These are phyloP conservation scores for Ophioninae sp. DNA, from an alignment of 2,888 invertebrate genomes.

Conservation along the genomic window DNA sequence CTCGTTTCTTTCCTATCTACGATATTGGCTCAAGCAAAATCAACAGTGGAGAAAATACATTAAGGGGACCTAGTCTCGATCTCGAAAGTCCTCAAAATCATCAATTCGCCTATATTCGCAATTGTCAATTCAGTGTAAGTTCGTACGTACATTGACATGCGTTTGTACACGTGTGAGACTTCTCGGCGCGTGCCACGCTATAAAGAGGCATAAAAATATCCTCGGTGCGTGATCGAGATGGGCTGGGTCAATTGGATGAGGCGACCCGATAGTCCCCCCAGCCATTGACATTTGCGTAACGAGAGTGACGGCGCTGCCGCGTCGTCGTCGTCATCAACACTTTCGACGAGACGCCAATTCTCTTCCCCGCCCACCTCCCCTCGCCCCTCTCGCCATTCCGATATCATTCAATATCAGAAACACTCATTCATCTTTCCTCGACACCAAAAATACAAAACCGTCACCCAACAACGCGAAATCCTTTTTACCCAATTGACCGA, in stretches of 20 bases:
- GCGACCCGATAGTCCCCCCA: slow-evolving; percentile 72
- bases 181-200: slow-evolving; percentile 79
- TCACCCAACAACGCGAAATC: slow-evolving; percentile 46
- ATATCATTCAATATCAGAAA: slow-evolving; percentile 34
- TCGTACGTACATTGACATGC: not conserved
- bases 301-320: slow-evolving; percentile 29
- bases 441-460: slow-evolving; percentile 13
- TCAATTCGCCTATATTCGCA: not conserved
- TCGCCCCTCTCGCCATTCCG: slow-evolving; percentile 36
- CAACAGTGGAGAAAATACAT: too few relatives aligned
- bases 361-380: not conserved
- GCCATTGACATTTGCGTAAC: slow-evolving; percentile 73
- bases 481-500: slow-evolving; percentile 36
- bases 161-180: slow-evolving; percentile 59
- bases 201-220: slow-evolving; percentile 73
- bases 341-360: slow-evolving; percentile 27
- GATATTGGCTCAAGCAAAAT: too few relatives aligned
- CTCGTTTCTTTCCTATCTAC: slow-evolving; percentile 34
- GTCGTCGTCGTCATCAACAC: slow-evolving; percentile 50
- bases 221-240: slow-evolving; percentile 66
- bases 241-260: slow-evolving; percentile 75
- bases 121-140: not conserved
- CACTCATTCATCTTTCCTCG: slow-evolving; percentile 58
- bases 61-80: too few relatives aligned
- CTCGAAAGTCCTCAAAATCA: too few relatives aligned